Percentiles rank a stretch among this genome's conserved stretches.
Conservation (phyloP, 2,113 vertebrate species). For the Phodopus roborovskii region DNA sequence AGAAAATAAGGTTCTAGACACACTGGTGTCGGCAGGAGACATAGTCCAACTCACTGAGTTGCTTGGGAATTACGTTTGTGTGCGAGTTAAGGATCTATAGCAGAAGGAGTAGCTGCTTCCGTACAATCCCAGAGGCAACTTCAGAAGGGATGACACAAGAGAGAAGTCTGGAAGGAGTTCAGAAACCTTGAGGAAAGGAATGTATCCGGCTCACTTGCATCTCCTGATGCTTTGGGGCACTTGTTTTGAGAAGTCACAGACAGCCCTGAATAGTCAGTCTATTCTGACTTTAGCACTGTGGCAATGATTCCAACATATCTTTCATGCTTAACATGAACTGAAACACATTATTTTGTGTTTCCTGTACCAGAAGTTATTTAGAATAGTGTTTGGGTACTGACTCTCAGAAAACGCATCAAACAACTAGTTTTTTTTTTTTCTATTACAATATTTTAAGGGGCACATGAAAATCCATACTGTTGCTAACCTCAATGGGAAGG, state of each 20-base stretch:
- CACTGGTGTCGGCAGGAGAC: not conserved
- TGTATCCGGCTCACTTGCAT: slow-evolving; percentile 26
- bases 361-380: not conserved
- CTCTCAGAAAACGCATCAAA: slow-evolving; percentile 52
- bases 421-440: not conserved
- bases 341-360: not conserved
- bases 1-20: not conserved
- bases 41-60: not conserved
- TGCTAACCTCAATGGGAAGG: not conserved
- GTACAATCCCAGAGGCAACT: not conserved
- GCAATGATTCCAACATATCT: not conserved
- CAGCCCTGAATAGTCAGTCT: not conserved
- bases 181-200: not conserved
- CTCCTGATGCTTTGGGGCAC: not conserved
- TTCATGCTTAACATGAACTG: not conserved
- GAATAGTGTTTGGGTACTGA: not conserved
- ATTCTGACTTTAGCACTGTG: slow-evolving; percentile 12
- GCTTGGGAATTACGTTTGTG: not conserved
- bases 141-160: not conserved
- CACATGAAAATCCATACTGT: not conserved
- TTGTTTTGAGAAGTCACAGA: slow-evolving; percentile 42
- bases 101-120: not conserved
- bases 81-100: not conserved
- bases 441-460: not conserved
- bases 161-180: not conserved